These are phyloP conservation scores for Simalia tracyae DNA, from an alignment of 2,797 vertebrate genomes.

Conservation along the genomic window DNA sequence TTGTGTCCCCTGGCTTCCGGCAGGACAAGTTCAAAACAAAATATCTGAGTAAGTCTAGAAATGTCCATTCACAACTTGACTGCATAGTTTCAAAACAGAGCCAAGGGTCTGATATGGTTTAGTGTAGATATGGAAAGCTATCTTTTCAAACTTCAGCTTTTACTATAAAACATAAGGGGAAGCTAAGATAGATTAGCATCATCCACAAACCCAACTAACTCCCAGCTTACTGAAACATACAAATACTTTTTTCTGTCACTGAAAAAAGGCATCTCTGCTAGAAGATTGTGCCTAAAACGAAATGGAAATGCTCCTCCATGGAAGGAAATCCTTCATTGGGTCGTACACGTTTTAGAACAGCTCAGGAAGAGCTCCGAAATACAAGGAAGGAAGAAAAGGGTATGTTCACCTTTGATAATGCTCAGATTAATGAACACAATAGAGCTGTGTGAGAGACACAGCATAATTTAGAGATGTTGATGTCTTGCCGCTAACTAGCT, in stretches of 20 bases:
- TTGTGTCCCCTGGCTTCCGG: background rate
- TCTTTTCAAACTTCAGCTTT: background rate
- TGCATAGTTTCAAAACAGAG: background rate
- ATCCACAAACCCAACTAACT: background rate
- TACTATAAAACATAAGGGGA: background rate
- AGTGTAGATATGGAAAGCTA: background rate
- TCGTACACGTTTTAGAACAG: background rate
- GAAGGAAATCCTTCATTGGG: background rate
- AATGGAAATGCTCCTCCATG: background rate
- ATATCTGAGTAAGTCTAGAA: background rate
- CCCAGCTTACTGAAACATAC: background rate
- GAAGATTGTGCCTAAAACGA: background rate
- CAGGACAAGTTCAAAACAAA: background rate
- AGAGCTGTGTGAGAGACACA: background rate
- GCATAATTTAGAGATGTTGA: background rate
- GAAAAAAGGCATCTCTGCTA: background rate
- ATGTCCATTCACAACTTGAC: background rate
- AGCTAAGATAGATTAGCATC: background rate
- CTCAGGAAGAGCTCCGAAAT: background rate
- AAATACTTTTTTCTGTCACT: background rate
- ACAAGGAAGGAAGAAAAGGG: conserved; percentile 44
- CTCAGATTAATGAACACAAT: conserved; percentile 27
- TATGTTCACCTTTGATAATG: conserved; percentile 35
- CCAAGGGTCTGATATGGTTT: background rate
- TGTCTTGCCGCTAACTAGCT: background rate